Conservation (phyloP, 2,888 invertebrate genomes). For the Ramazzottius varieornatus region DNA sequence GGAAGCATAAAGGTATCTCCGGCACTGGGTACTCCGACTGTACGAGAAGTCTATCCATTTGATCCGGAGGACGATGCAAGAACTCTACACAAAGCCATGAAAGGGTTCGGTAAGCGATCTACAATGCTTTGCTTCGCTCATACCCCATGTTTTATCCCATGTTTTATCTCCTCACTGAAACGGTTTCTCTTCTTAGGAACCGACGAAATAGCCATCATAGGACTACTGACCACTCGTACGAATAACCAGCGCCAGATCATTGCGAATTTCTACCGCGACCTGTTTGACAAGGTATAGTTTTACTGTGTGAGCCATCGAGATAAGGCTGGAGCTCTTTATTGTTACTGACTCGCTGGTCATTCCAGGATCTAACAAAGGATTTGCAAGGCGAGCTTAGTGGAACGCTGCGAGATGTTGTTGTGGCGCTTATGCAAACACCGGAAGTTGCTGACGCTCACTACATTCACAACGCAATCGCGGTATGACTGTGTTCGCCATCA, state of each 20-base stretch:
- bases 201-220: constrained; percentile 18
- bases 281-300: constrained; percentile 18
- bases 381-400: constrained; percentile 17
- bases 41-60: background rate
- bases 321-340: too few relatives aligned
- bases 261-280: constrained; percentile 16
- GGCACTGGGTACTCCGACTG: background rate
- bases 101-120: background rate
- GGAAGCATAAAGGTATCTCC: background rate
- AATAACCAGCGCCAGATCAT: constrained; percentile 18
- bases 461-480: background rate
- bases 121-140: too few relatives aligned
- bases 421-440: constrained; percentile 10
- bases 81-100: background rate
- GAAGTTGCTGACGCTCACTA: background rate
- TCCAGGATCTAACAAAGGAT: constrained; percentile 18
- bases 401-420: constrained; percentile 16
- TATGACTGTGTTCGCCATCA: constrained; percentile 11
- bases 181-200: constrained; percentile 13
- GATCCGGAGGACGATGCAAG: background rate
- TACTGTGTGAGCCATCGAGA: too few relatives aligned
- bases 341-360: too few relatives aligned
- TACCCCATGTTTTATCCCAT: too few relatives aligned
- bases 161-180: too few relatives aligned
- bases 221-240: constrained; percentile 15